phyloP scores from a whole-genome alignment of 2,113 vertebrate species.

The Apteryx mantelli region DNA sequence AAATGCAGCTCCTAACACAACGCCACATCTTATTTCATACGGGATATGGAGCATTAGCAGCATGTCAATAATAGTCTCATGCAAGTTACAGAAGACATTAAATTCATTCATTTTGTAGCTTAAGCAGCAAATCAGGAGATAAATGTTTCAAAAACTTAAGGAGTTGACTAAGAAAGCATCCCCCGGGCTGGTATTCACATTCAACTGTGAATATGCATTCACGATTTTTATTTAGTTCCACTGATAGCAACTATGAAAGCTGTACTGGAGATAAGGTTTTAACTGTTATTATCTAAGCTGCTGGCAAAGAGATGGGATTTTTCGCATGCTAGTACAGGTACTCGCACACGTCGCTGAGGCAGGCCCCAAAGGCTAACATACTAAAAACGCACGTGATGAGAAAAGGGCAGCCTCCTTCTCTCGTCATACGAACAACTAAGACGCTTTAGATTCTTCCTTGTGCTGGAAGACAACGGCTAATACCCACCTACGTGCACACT shows the following conservation, averaged over 20 bases:
- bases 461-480: background rate
- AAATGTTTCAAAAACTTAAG: background rate
- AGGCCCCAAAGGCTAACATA: background rate
- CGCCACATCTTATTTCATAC: fast-evolving
- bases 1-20: background rate
- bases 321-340: fast-evolving
- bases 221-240: background rate
- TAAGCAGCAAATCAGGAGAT: background rate
- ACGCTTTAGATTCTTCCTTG: background rate
- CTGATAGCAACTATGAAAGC: fast-evolving
- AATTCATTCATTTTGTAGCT: background rate
- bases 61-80: background rate
- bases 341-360: background rate
- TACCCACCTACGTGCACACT: fast-evolving
- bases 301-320: background rate
- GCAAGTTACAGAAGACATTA: background rate
- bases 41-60: background rate
- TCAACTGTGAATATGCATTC: background rate
- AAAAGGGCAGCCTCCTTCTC: background rate
- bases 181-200: background rate
- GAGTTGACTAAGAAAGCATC: background rate
- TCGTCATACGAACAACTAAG: background rate
- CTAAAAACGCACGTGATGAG: fast-evolving
- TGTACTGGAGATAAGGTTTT: background rate
- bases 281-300: background rate